Percentiles rank a stretch among this genome's conserved stretches.
Conservation (phyloP, 2,888 invertebrate species). For the Papilio demoleus region DNA sequence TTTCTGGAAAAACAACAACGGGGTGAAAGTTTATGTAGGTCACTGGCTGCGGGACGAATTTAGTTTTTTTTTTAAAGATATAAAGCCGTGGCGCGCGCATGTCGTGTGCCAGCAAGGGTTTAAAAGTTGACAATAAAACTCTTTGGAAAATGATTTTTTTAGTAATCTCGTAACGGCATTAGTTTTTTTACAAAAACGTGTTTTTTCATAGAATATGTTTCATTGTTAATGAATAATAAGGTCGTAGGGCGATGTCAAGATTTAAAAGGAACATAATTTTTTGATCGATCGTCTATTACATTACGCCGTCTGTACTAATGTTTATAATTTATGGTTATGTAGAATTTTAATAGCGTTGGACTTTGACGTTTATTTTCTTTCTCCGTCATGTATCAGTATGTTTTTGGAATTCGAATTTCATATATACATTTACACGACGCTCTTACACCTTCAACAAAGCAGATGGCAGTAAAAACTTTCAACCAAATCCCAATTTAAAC, state of each 20-base stretch:
- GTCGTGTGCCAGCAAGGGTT: slow-evolving; percentile 76
- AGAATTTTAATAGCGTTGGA: too few species aligned
- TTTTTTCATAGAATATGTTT: slow-evolving; percentile 52
- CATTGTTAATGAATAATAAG: slow-evolving; percentile 57
- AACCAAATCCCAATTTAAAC: too few species aligned
- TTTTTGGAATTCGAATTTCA: too few species aligned
- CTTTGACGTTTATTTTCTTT: too few species aligned
- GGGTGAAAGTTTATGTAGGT: slow-evolving; percentile 74
- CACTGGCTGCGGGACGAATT: slow-evolving; percentile 74
- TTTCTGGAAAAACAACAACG: slow-evolving; percentile 68
- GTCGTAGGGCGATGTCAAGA: slow-evolving; percentile 61
- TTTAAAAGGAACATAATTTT: slow-evolving; percentile 48
- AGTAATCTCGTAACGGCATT: slow-evolving; percentile 67
- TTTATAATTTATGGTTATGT: not conserved
- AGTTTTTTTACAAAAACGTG: slow-evolving; percentile 58
- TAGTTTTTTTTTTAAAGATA: slow-evolving; percentile 60
- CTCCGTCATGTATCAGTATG: too few species aligned
- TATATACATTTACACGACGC: too few species aligned
- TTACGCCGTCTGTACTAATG: slow-evolving; percentile 3
- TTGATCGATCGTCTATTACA: slow-evolving; percentile 71
- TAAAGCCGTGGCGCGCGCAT: slow-evolving; percentile 72
- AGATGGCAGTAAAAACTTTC: too few species aligned
- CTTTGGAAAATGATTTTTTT: slow-evolving; percentile 77
- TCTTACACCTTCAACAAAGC: too few species aligned
- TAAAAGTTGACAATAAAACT: slow-evolving; percentile 71